Conservation (phyloP, 2,113 vertebrate genomes). For the rat (Rattus norvegicus) region DNA sequence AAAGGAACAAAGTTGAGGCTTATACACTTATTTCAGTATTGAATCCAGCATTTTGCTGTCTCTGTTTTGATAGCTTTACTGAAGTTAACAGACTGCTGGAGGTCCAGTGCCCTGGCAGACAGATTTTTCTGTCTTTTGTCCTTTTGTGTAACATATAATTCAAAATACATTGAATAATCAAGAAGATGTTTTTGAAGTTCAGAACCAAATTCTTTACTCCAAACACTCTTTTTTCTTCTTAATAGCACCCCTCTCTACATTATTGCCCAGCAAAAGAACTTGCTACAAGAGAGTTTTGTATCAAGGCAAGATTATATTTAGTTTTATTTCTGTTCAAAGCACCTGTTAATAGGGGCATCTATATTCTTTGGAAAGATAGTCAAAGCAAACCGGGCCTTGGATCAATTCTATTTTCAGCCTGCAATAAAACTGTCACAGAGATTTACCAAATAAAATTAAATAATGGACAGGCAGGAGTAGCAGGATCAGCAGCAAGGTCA, state of each 20-base stretch:
- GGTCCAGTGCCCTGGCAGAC: not conserved
- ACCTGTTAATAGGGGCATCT: conserved; percentile 51
- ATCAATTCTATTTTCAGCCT: conserved; percentile 63
- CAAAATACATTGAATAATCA: conserved; percentile 17
- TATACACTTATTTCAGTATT: not conserved
- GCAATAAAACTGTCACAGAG: conserved; percentile 75
- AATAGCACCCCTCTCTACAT: not conserved
- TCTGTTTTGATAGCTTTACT: not conserved
- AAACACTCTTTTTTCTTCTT: not conserved
- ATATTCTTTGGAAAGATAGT: conserved; percentile 41
- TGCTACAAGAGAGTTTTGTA: not conserved
- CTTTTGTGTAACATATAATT: not conserved
- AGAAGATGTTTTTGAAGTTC: conserved; percentile 40
- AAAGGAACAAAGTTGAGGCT: rapidly evolving
- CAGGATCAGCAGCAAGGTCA: conserved; percentile 26
- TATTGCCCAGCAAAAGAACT: not conserved
- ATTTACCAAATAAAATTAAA: conserved; percentile 74
- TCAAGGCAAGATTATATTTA: conserved; percentile 4
- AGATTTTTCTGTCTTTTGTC: not conserved
- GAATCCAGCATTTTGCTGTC: not conserved
- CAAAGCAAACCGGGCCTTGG: not conserved
- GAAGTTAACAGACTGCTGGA: not conserved
- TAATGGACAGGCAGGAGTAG: conserved; percentile 47
- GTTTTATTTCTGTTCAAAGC: conserved; percentile 58
- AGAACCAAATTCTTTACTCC: not conserved